Base-by-base conservation (phyloP, 53 echinoderm and acorn worm genomes). In the Holothuria leucospilota region DNA sequence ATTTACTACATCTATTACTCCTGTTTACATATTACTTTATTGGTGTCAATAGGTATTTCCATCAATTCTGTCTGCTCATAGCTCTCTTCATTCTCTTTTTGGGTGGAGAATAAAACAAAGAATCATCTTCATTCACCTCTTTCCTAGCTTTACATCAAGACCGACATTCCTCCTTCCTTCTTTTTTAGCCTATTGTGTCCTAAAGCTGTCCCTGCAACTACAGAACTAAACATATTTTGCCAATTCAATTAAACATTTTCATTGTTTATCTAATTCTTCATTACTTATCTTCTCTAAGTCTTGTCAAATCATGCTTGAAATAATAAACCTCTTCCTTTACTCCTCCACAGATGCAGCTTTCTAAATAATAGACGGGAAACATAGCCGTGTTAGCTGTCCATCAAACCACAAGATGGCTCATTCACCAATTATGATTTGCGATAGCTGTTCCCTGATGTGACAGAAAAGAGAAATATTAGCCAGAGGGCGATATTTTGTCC, bases 381-480 rank as follows among this genome's bases (percentile, higher is more conserved):
- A 75, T 42, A 29, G 68, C 51, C 39, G 51, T 75, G 75, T 75
- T 75, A 75, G 75, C 75, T 75, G 75, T 75, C 75, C 51, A 75
- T 75, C 75, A 75, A 75, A 75, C 75, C 26, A 51, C 75, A 26
- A 70, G 75, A 75, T 75, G 75, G 75, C 75, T 75, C 75, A 75
- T 75, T 75, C 75, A 75, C 75, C 75, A 75, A 75, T 75, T 75
- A 75, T 75, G 75, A 75, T 75, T 75, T 75, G 75, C 75, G 75
- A 75, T 75, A 75, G 75, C 75, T 75, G 75, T 75, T 75, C 75
- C 75, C 53, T 52, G 75, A 75, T 75, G 75, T 75, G 75, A 75
- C 75, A 75, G 75, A 75, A 49, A 75, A 51, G 75, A 49, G 39
- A 75, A 75, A 75, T 75, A 75, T 75, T 75, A 75, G 75, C 75